phyloP scores from a whole-genome alignment of 2,888 invertebrate species.

The Lasius platythorax region DNA sequence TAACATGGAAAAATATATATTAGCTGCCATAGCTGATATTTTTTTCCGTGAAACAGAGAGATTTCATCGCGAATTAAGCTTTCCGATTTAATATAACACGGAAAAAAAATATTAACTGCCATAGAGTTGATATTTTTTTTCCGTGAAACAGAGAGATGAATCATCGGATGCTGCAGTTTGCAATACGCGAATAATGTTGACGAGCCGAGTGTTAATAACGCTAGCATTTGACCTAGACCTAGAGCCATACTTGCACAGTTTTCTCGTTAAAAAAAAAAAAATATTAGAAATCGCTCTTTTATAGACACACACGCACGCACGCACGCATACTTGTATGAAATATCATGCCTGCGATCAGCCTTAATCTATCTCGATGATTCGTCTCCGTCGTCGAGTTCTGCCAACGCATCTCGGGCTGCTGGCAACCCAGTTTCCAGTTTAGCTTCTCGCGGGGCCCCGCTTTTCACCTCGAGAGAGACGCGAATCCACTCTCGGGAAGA shows the following conservation, averaged over 20 bases:
- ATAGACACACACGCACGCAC: background rate
- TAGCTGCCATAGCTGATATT: no score
- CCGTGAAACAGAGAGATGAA: background rate
- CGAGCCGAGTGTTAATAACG: background rate
- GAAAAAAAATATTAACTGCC: no score
- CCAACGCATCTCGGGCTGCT: constrained; percentile 61
- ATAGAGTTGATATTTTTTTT: no score
- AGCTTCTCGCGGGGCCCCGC: constrained; percentile 61
- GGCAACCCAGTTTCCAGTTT: constrained; percentile 79
- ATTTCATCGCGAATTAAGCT: background rate
- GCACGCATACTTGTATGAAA: background rate
- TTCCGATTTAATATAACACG: background rate
- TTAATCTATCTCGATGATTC: constrained; percentile 50
- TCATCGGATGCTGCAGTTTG: background rate
- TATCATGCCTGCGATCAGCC: constrained; percentile 8
- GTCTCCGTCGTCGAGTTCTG: constrained; percentile 21
- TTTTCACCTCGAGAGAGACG: constrained; percentile 61
- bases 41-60: background rate
- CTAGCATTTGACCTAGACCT: constrained; percentile 21
- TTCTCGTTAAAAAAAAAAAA: constrained; percentile 8
- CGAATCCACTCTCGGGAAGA: constrained; percentile 48
- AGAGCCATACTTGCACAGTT: constrained; percentile 37
- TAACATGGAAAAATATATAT: no score
- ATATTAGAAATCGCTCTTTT: constrained; percentile 18
- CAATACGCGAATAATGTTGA: constrained; percentile 8